Percentiles rank a stretch among this genome's conserved stretches.
Conservation (phyloP, 2,888 invertebrate genomes). For the Poecilobothrus nobilitatus region DNA sequence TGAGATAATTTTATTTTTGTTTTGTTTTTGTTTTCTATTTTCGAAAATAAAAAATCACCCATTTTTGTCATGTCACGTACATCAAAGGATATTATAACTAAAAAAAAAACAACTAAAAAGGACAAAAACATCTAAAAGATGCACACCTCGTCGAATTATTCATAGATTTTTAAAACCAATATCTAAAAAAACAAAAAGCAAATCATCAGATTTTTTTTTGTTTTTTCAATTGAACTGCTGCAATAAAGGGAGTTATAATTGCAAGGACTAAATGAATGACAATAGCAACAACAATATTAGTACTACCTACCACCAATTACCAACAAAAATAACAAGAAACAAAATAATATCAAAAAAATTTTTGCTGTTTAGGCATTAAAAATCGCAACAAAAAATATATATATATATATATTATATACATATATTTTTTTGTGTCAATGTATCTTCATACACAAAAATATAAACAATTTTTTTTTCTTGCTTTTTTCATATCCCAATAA, state of each 20-base stretch:
- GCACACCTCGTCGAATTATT: conserved; percentile 1
- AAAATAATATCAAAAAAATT: no score
- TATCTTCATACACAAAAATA: no score
- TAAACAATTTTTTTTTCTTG: no score
- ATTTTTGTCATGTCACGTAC: conserved; percentile 2
- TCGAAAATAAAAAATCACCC: not conserved
- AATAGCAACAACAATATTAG: not conserved
- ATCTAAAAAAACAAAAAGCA: not conserved
- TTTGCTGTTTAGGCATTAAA: no score
- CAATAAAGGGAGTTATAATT: not conserved
- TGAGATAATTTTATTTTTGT: no score
- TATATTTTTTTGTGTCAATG: no score
- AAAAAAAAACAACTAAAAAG: no score
- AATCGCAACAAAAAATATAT: no score
- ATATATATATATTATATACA: no score
- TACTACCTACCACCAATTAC: not conserved
- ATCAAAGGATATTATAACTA: not conserved
- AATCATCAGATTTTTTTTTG: not conserved
- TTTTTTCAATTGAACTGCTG: not conserved
- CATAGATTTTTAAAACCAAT: not conserved
- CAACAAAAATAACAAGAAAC: no score
- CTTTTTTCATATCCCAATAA: no score
- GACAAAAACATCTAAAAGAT: not conserved
- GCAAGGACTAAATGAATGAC: not conserved
- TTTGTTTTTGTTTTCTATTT: not conserved